A percentile compares a stretch with the other conserved stretches of the same genome.
Evolutionary conservation across 2,113 vertebrate genomes (phyloP).

Genomic region (Tetraodon nigroviridis): DNA sequence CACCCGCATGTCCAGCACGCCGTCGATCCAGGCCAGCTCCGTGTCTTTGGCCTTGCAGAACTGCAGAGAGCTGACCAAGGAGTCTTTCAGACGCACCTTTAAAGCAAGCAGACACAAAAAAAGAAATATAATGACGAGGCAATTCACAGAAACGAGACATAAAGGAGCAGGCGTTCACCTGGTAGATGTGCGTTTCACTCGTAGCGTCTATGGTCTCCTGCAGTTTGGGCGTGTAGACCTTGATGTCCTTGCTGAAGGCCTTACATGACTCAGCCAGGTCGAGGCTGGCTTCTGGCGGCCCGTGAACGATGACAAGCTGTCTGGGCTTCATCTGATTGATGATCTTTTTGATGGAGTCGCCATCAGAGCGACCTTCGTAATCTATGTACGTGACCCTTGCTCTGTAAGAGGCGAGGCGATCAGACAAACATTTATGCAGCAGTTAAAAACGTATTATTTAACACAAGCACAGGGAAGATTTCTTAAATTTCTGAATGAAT

Average conservation of each 20-base stretch:
- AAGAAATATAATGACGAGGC: not conserved
- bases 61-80: constrained; percentile 95
- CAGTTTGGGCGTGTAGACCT: constrained; percentile 94
- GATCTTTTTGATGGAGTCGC: constrained; percentile 98
- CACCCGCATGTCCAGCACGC: constrained; percentile 95
- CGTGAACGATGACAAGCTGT: constrained; percentile 91
- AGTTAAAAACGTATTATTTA: not conserved
- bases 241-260: constrained; percentile 96
- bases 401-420: constrained; percentile 64
- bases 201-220: constrained; percentile 96
- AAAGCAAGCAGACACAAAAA: not conserved
- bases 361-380: constrained; percentile 97
- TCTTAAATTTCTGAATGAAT: not conserved
- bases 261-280: constrained; percentile 95
- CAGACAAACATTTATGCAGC: not conserved
- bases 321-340: constrained; percentile 99
- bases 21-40: constrained; percentile 95
- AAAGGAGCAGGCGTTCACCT: constrained; percentile 71
- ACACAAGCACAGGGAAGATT: not conserved
- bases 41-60: constrained; percentile 98
- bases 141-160: not conserved
- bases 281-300: constrained; percentile 91
- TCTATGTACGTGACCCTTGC: constrained; percentile 94
- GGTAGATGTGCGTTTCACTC: constrained; percentile 98
- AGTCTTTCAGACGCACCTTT: constrained; percentile 96